Base-by-base conservation (phyloP, 1,140 invertebrate species). In the Drosophila repleta region DNA sequence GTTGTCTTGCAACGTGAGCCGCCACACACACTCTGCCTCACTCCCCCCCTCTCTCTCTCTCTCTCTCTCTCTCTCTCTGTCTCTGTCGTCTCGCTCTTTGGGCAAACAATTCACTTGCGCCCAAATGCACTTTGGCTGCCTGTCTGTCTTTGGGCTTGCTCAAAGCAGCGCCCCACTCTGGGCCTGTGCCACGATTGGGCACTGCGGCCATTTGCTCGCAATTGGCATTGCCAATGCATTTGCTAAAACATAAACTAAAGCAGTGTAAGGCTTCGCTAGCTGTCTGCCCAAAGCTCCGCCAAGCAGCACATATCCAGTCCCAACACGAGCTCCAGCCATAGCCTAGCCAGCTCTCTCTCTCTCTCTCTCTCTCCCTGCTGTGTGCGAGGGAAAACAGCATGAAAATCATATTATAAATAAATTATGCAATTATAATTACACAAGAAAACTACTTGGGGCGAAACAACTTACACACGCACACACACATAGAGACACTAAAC, bases 341-440 rank as follows among this genome's bases (percentile, higher is more conserved):
- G 4, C n/a, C n/a, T n/a, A n/a, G n/a, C n/a, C n/a, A n/a, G n/a
- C n/a, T n/a, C n/a, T n/a, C n/a, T n/a, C n/a, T n/a, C n/a, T n/a
- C n/a, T n/a, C n/a, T n/a, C n/a, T n/a, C 51, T 43, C n/a, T n/a
- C 32, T 1, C 3, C 32, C 2, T 1, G 32, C 32, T 45, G 41
- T 65, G 48, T 51, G 56, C 18, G 43, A 43, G 80, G 58, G 76
- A 82, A 85, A 87, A 88, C 75, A 88, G 82, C 83, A 87, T 87
- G 82, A 87, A 87, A 87, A 88, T 87, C 82, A 87, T 88, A 87
- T 87, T 87, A 87, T 87, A 87, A 88, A 87, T 87, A 87, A 87
- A 87, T 87, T 87, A 87, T 87, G 82, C 78, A 87, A 87, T 87
- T 87, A 87, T 88, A 87, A 87, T 87, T 88, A 87, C 82, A 87